These are phyloP conservation scores for Tragopan temminckii DNA, from an alignment of 2,797 vertebrate species.

Conservation along the genomic window DNA sequence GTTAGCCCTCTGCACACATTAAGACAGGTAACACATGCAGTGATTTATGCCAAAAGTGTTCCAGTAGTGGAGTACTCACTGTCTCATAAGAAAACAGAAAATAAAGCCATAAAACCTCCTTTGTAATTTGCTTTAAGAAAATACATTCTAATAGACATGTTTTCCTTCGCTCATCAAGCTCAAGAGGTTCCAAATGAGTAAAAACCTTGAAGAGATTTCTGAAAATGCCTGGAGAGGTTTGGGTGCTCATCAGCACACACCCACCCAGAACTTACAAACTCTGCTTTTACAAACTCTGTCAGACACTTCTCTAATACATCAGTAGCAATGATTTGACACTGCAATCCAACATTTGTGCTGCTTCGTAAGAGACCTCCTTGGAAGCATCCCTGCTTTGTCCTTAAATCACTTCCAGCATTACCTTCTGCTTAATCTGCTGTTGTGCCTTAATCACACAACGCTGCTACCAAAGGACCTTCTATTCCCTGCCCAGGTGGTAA, in stretches of 20 bases:
- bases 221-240: neutral
- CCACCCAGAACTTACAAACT: neutral
- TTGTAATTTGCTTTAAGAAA: neutral
- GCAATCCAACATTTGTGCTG: neutral
- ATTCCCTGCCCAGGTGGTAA: slow-evolving; percentile 8
- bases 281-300: neutral
- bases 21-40: neutral
- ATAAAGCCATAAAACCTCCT: neutral
- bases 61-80: neutral
- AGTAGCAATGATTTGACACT: fast-evolving
- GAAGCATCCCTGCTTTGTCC: slow-evolving; percentile 28
- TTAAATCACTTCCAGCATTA: neutral
- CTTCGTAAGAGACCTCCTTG: slow-evolving; percentile 14
- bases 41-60: neutral
- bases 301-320: neutral
- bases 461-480: slow-evolving; percentile 23
- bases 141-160: neutral
- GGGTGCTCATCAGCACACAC: neutral
- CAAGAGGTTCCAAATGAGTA: neutral
- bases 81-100: neutral
- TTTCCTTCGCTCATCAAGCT: neutral
- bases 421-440: too few species aligned
- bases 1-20: neutral
- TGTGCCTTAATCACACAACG: neutral
- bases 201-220: neutral